Evolutionary conservation across 2,888 invertebrate genomes (phyloP), one percentile per base, ranked within the genome.

Genomic region (Hecatera dysodea): DNA sequence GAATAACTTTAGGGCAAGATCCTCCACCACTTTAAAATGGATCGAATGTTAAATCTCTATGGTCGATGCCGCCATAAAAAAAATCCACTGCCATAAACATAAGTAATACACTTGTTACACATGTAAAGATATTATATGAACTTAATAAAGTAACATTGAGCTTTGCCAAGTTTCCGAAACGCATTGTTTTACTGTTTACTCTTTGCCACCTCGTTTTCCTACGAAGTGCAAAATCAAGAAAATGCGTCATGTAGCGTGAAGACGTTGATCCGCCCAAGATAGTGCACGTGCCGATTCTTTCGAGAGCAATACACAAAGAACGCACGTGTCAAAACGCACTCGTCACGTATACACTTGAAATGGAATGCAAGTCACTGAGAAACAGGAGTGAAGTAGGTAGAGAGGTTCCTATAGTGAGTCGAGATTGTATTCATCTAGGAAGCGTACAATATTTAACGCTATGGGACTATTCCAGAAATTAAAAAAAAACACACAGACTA

Each of bases 271-370:
- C 1, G 15, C n/a, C 19, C 36, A 50, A 56, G 78, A 75, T 78
- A 61, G 11, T 56, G 36, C 75, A 75, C 78, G 75, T 46, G n/a
- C 12, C 64, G 19, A 60, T 50, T 57, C 12, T 44, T 59, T 17
- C 8, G 29, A 60, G 62, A 42, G 74, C 24, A 24, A 11, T 24
- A 52, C 29, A 46, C 73, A 77, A 77, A 46, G 71, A 60, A 52
- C 52, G 78, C 77, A 52, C 74, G 74, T 74, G 78, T 57, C 39
- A 1, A 39, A 70, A 77, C 57, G 52, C 29, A 70, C 12, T 39
- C 22, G 46, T 62, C 27, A 48, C 44, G 69, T 36, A 56, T 44
- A 1, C 33, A n/a, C 44, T 62, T 19, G 29, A 19, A 42, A 27
- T 57, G 27, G n/a, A 27, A 29, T 17, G 17, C 27, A 33, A 15